Evolutionary conservation across 2,888 invertebrate genomes (phyloP), one percentile per base, ranked within the genome.

Genomic region (Callosobruchus maculatus): DNA sequence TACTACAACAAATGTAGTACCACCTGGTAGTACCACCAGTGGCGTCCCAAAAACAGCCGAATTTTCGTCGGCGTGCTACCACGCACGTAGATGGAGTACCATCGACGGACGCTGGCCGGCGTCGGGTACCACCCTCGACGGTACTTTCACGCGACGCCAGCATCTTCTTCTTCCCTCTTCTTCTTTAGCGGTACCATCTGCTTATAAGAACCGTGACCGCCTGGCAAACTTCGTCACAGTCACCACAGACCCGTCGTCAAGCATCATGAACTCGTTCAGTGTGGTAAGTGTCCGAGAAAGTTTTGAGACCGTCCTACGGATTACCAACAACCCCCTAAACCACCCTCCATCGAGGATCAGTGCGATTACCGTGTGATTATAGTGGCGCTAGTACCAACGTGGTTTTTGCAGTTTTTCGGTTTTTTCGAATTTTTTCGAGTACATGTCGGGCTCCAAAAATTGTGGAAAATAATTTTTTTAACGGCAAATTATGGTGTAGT

Each of bases 181-280:
- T 70, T 70, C 70, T 70, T 70, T 22, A 20, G 13, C 70, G 20
- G 21, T 20, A 21, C 26, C 82, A 81, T 82, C 83, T 79, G 81
- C 81, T 72, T 81, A 83, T 86, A 86, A 86, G 86, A 84, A 86
- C 85, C 80, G 75, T 77, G 73, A 78, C 77, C 80, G 80, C 80
- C 79, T 79, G 80, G 82, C 78, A 77, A 76, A 76, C 78, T 77
- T 80, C 82, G 79, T 78, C 82, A 86, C 86, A 86, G 86, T 86
- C 86, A 86, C 86, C 86, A 86, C 83, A 81, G 82, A 84, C 85
- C 86, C 84, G 84, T 81, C 83, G 84, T 81, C 83, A 86, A 86
- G 86, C 87, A 86, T 86, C 87, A 87, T 88, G 88, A 87, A 87
- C 84, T 85, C 85, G 82, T 86, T 84, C 83, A 85, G 86, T 85